Conservation (phyloP, 2,888 invertebrate species). For the Lobophora halterata region DNA sequence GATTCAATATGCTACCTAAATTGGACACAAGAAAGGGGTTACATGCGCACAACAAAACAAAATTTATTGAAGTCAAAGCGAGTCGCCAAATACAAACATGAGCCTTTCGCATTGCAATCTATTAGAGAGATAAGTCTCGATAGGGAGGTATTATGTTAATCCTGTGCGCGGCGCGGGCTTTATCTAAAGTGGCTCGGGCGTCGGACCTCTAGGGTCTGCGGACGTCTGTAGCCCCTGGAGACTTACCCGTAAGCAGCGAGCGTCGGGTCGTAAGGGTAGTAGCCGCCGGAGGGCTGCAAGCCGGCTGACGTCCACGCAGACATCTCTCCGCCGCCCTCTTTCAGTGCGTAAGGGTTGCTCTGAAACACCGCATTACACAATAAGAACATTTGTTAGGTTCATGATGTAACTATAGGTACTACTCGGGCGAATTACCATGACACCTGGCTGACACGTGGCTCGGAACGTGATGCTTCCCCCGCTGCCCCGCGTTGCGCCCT, state of each 20-base stretch:
- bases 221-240: slow-evolving; percentile 63
- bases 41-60: slow-evolving; percentile 63
- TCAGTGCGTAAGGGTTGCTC: slow-evolving; percentile 95
- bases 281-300: slow-evolving; percentile 93
- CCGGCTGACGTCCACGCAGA: slow-evolving; percentile 95
- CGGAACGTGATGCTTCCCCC: too few relatives aligned
- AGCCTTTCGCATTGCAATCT: slow-evolving; percentile 77
- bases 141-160: slow-evolving; percentile 74
- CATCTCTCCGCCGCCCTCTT: slow-evolving; percentile 93
- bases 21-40: slow-evolving; percentile 37
- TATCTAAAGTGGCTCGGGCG: slow-evolving; percentile 72
- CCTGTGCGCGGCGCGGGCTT: slow-evolving; percentile 65
- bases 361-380: slow-evolving; percentile 78
- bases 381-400: slow-evolving; percentile 30
- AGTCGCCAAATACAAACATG: slow-evolving; percentile 70
- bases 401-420: too few relatives aligned
- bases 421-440: too few relatives aligned
- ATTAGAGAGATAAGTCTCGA: slow-evolving; percentile 72
- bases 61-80: slow-evolving; percentile 64
- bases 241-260: slow-evolving; percentile 96
- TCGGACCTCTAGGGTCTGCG: slow-evolving; percentile 53
- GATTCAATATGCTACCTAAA: slow-evolving; percentile 37
- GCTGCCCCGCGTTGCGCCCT: too few relatives aligned
- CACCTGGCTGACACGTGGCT: too few relatives aligned
- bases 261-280: slow-evolving; percentile 96